These are phyloP conservation scores for Glareola pratincola DNA, from an alignment of 2,113 vertebrate genomes.

Conservation along the genomic window DNA sequence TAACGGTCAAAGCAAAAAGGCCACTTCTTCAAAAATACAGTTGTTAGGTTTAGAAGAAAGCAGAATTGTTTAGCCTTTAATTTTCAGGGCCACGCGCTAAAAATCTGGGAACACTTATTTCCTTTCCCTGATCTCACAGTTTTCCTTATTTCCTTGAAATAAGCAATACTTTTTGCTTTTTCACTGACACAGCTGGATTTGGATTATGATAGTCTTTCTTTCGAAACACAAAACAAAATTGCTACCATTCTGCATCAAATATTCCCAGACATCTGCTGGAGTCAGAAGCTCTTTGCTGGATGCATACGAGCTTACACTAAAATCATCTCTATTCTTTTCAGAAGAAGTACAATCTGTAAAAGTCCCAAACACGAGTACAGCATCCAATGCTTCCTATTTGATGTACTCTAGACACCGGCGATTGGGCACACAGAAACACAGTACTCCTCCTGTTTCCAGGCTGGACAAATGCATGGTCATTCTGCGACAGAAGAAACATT, in stretches of 20 bases:
- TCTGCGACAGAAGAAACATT: slow-evolving; percentile 35
- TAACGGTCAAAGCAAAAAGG: neutral
- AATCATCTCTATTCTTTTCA: slow-evolving; percentile 49
- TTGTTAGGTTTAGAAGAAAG: neutral
- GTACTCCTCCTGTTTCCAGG: slow-evolving; percentile 9
- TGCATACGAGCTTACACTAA: slow-evolving; percentile 21
- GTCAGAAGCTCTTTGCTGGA: slow-evolving; percentile 16
- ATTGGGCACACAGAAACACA: neutral
- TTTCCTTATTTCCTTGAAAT: slow-evolving; percentile 49
- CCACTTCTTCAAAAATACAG: neutral
- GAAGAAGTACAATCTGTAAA: neutral
- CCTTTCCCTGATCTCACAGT: neutral
- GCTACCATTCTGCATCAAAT: slow-evolving; percentile 36
- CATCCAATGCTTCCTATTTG: neutral
- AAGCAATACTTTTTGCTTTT: neutral
- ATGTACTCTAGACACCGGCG: neutral
- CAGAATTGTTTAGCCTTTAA: neutral
- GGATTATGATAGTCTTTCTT: slow-evolving; percentile 25
- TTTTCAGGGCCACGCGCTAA: neutral
- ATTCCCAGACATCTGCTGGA: slow-evolving; percentile 47
- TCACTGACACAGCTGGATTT: slow-evolving; percentile 33
- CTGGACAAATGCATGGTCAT: slow-evolving; percentile 22
- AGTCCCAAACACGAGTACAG: neutral
- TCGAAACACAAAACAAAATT: slow-evolving; percentile 58
- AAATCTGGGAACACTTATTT: neutral